Evolutionary conservation across 30 jellyfish, hydroid and myxozoan species (phyloP).

Genomic region (Turritopsis rubra): DNA sequence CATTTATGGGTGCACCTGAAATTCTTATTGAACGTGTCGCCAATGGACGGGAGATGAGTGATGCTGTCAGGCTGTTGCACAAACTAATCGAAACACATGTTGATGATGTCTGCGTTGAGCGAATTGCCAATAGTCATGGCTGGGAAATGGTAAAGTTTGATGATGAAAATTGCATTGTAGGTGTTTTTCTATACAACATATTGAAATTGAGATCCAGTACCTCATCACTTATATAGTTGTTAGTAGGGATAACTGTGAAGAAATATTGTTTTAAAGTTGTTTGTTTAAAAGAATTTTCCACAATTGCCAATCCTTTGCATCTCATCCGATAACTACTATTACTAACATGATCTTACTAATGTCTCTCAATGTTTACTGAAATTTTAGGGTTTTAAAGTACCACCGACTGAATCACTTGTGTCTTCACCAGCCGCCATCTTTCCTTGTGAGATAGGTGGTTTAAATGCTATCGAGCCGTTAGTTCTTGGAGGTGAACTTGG

Average conservation of each 20-base stretch:
- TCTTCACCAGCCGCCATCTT: conserved; percentile 3
- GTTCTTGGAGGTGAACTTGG: conserved; percentile 41
- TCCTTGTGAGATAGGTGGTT: conserved; percentile 52
- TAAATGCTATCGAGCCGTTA: conserved; percentile 52
- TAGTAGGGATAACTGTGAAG: too few species aligned
- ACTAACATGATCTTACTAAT: too few species aligned
- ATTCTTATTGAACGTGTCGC: conserved; percentile 38
- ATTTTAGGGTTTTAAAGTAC: too few species aligned
- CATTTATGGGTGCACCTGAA: conserved; percentile 68
- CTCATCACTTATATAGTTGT: too few species aligned
- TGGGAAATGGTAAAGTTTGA: background rate
- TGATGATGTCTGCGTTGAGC: background rate
- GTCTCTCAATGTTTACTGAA: too few species aligned
- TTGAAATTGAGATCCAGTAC: too few species aligned
- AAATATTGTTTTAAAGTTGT: too few species aligned
- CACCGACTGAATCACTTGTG: background rate
- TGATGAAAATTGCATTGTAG: background rate
- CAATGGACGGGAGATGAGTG: conserved; percentile 28
- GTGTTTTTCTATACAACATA: too few species aligned
- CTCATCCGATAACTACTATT: too few species aligned
- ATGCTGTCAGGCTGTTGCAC: background rate
- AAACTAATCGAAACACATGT: background rate
- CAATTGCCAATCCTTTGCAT: too few species aligned
- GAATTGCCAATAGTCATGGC: background rate
- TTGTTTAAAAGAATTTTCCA: too few species aligned